Base-by-base conservation (phyloP, 2,888 invertebrate species). In the Silvanus unidentatus region DNA sequence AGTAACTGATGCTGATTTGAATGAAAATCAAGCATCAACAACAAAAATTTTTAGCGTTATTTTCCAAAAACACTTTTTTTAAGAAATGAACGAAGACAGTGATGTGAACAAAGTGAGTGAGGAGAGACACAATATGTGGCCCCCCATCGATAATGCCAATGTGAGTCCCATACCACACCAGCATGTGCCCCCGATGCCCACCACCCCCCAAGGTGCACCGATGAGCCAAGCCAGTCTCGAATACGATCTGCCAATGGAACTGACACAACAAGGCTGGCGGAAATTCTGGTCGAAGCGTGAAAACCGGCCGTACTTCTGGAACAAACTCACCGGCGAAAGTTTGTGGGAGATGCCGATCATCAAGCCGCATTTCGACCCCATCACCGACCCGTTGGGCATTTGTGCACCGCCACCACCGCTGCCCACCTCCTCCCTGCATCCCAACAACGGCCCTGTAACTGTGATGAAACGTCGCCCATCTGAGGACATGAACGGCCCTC, bases 281-380 rank as follows among this genome's bases (percentile, higher is more conserved):
- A 93, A 91, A 63, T 95, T 90, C 71, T 97, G 96, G 96, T 96
- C 95, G 13, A 91, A 93, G 66, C 76, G 96, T 43, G 96, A 97
- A 71, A 93, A 89, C 66, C 77, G 96, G 16, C 93, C 93, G 1
- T 97, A 97, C 70, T 97, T 89, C 73, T 97, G 95, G 90, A 97
- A 97, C 70, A 94, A 94, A 74, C 73, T 88, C 15, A 93, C 93
- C 1, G 93, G 94, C 42, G 93, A 96, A 73, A 95, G 95, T n/a
- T 76, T 95, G 58, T 97, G 97, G 97, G 96, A 97, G 70, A 82
- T 93, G 80, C 95, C 95, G 10, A 79, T 83, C n/a, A 72, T 82
- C 8, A 85, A 85, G 65, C 79, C 82, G 47, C 87, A 86, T 58
- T 93, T 89, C 72, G 95, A 96, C 75, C 91, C 91, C 1, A 81